Percentiles rank a stretch among this genome's conserved stretches.
phyloP scores from a whole-genome alignment of 1,140 invertebrate species.

The Leptonema lineaticorne region DNA sequence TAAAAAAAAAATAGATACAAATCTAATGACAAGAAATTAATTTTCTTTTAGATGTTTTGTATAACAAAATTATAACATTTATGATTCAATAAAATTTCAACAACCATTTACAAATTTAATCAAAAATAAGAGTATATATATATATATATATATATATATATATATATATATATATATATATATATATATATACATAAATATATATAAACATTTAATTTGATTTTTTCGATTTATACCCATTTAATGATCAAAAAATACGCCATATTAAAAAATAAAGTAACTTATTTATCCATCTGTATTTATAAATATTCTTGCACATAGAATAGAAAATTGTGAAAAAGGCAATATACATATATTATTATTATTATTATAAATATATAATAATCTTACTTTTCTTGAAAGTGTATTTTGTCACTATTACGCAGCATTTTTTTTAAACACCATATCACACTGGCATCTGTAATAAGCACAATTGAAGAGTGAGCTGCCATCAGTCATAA shows the following conservation, averaged over 20 bases:
- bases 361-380: too few relatives aligned
- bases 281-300: too few relatives aligned
- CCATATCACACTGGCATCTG: constrained; percentile 7
- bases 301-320: constrained; percentile 3
- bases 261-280: not conserved
- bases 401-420: not conserved
- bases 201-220: not conserved
- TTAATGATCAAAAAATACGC: not conserved
- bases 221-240: not conserved
- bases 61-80: too few relatives aligned
- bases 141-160: not conserved
- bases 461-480: constrained; percentile 9
- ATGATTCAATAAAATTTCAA: too few relatives aligned
- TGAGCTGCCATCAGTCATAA: not conserved
- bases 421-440: constrained; percentile 2
- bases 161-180: not conserved
- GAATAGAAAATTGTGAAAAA: constrained; percentile 15
- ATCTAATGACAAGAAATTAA: too few relatives aligned
- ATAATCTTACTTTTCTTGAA: constrained; percentile 9
- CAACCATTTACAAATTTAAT: too few relatives aligned
- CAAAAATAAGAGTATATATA: not conserved
- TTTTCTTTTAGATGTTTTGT: too few relatives aligned
- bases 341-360: not conserved
- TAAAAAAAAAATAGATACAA: too few relatives aligned
- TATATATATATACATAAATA: not conserved